A percentile compares a stretch with the other conserved stretches of the same genome.
These are phyloP conservation scores for Mareca strepera DNA, from an alignment of 2,797 vertebrate genomes.

Conservation along the genomic window DNA sequence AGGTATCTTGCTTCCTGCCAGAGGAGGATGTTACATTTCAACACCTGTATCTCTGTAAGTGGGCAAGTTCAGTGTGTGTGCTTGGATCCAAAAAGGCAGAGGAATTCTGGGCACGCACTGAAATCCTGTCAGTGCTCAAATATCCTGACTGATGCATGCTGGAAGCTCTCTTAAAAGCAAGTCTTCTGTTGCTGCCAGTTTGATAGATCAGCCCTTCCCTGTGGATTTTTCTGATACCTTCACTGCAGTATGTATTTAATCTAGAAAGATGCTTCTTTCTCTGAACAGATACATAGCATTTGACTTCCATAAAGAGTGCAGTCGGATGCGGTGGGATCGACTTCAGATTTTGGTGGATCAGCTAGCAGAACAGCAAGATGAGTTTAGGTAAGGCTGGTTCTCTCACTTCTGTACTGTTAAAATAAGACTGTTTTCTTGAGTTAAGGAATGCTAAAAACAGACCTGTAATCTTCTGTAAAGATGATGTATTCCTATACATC, in stretches of 20 bases:
- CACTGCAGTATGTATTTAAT: background rate
- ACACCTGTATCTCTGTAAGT: background rate
- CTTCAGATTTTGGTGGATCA: constrained; percentile 90
- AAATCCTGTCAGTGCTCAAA: background rate
- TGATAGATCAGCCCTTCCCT: background rate
- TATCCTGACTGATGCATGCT: background rate
- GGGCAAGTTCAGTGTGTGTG: background rate
- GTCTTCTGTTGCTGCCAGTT: background rate
- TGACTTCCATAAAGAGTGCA: constrained; percentile 98
- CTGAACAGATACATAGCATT: constrained; percentile 88
- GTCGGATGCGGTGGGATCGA: constrained; percentile 94
- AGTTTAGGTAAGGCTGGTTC: constrained; percentile 84
- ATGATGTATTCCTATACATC: background rate
- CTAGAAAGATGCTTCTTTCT: background rate
- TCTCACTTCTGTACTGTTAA: background rate
- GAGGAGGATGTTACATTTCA: background rate
- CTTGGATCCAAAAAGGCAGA: background rate
- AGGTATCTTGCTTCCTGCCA: background rate
- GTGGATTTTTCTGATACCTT: background rate
- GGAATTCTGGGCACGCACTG: background rate
- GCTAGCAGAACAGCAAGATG: constrained; percentile 89
- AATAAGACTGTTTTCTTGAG: background rate
- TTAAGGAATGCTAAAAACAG: background rate
- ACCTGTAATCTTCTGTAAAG: background rate
- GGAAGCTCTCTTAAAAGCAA: background rate